Conservation (phyloP, 2,113 vertebrate species). For the Gymnarchus niloticus region DNA sequence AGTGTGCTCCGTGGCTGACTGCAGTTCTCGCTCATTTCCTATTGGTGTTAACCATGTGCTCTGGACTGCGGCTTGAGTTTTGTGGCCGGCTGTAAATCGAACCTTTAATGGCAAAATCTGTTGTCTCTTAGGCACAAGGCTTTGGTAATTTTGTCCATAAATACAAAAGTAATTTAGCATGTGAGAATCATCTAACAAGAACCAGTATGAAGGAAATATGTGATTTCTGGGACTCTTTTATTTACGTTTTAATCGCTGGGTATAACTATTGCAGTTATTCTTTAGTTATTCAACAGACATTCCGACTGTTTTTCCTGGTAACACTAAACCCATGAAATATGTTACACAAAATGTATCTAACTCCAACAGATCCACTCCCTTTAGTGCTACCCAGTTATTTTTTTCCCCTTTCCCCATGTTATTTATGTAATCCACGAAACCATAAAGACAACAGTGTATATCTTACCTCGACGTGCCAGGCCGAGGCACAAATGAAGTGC, state of each 20-base stretch:
- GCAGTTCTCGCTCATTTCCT: background rate
- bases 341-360: background rate
- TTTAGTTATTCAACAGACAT: background rate
- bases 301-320: background rate
- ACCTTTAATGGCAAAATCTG: background rate
- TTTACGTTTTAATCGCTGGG: background rate
- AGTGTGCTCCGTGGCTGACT: background rate
- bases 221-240: background rate
- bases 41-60: background rate
- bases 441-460: conserved; percentile 5
- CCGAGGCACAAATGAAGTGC: background rate
- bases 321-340: background rate
- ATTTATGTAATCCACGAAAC: background rate
- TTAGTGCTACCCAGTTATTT: background rate
- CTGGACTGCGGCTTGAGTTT: background rate
- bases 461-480: background rate
- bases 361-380: background rate
- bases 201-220: background rate
- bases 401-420: background rate
- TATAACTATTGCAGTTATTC: background rate
- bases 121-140: background rate
- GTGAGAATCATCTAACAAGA: background rate
- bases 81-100: background rate
- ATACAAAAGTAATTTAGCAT: background rate
- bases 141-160: background rate